Evolutionary conservation across 2,797 vertebrate genomes (phyloP).

Genomic region (Bradypus variegatus): DNA sequence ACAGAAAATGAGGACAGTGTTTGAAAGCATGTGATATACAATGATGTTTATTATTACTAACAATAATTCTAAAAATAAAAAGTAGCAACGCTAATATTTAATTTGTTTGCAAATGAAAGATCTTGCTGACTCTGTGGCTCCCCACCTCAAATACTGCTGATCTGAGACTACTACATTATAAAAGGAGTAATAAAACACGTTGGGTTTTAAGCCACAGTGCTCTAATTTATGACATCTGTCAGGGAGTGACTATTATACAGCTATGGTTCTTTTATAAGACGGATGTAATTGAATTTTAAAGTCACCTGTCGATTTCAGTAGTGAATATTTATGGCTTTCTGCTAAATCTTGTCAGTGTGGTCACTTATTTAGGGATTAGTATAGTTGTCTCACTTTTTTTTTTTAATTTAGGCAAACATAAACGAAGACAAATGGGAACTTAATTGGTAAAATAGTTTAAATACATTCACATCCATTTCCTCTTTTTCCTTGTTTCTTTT

Average conservation of each 20-base stretch:
- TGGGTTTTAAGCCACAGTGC: conserved; percentile 6
- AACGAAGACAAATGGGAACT: neutral
- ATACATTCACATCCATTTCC: neutral
- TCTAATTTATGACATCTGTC: conserved; percentile 45
- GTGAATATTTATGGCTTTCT: conserved; percentile 38
- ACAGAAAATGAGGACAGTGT: conserved; percentile 1
- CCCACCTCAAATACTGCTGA: conserved; percentile 4
- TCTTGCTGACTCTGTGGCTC: neutral
- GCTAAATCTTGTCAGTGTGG: conserved; percentile 12
- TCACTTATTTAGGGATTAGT: conserved; percentile 37
- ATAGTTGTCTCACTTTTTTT: neutral
- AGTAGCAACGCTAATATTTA: conserved; percentile 7
- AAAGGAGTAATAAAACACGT: conserved; percentile 34
- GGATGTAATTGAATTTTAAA: conserved; percentile 36
- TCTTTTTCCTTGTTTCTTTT: neutral
- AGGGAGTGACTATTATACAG: neutral
- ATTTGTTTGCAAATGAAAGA: neutral
- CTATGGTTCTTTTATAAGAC: conserved; percentile 33
- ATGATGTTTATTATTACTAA: neutral
- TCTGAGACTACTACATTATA: conserved; percentile 17
- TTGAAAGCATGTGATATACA: conserved; percentile 9
- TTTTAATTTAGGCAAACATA: neutral
- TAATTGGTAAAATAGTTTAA: conserved; percentile 18
- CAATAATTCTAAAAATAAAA: neutral
- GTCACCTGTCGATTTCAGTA: neutral